These are phyloP conservation scores for Dryobotodes eremita DNA, from an alignment of 2,888 invertebrate species.

Conservation along the genomic window DNA sequence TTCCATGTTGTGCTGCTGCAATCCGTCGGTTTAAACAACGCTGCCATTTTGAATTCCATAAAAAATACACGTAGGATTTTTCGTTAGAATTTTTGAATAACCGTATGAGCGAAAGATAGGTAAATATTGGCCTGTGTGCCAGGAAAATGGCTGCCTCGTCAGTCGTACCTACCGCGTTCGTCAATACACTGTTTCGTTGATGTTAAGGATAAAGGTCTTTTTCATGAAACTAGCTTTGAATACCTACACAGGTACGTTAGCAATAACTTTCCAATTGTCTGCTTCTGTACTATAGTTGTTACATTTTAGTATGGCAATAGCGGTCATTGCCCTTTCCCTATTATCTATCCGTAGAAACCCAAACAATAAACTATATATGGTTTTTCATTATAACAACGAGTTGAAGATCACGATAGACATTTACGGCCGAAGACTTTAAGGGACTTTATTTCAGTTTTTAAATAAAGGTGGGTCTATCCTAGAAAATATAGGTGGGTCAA, in stretches of 20 bases:
- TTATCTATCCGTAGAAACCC: not conserved
- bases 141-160: conserved; percentile 35
- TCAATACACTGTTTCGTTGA: not conserved
- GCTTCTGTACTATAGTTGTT: not conserved
- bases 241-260: not conserved
- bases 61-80: conserved; percentile 58
- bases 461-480: not conserved
- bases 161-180: conserved; percentile 5
- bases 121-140: conserved; percentile 39
- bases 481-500: not conserved
- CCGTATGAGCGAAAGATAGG: conserved; percentile 22
- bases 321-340: not conserved
- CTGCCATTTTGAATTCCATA: conserved; percentile 54
- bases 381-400: not conserved
- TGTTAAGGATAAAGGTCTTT: not conserved
- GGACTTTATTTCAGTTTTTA: not conserved
- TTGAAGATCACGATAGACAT: not conserved
- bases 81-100: conserved; percentile 48
- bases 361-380: not conserved
- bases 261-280: not conserved
- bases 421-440: not conserved
- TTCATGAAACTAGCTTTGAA: conserved; percentile 12
- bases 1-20: conserved; percentile 70
- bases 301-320: not conserved
- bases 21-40: conserved; percentile 57